Percentiles rank a stretch among this genome's conserved stretches.
Conservation (phyloP, 2,888 invertebrate genomes). For the Ellobium chinense region DNA sequence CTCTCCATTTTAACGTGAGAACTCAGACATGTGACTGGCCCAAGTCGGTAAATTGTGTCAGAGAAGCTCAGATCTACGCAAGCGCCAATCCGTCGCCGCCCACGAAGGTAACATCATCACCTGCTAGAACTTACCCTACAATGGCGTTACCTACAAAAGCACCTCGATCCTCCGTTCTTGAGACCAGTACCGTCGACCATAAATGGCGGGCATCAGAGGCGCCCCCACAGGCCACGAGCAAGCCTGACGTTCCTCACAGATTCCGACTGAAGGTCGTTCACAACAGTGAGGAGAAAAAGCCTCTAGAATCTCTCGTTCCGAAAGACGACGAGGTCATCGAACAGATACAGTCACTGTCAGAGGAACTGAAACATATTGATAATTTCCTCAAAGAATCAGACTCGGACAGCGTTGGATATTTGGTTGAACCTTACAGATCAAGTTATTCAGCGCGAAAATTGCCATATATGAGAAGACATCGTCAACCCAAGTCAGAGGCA, state of each 20-base stretch:
- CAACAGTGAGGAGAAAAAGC: not conserved
- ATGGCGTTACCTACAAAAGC: no score
- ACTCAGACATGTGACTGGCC: constrained; percentile 65
- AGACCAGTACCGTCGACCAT: no score
- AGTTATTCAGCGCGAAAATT: not conserved
- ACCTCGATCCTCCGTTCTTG: no score
- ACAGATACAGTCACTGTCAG: constrained; percentile 4
- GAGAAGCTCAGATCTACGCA: constrained; percentile 12
- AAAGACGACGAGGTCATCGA: constrained; percentile 19
- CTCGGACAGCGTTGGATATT: not conserved
- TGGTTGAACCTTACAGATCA: constrained; percentile 10
- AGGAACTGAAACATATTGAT: constrained; percentile 12
- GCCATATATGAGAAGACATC: not conserved
- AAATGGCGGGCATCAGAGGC: not conserved
- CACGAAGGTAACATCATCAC: not conserved
- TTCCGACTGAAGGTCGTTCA: constrained; percentile 14
- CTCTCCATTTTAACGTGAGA: constrained; percentile 58
- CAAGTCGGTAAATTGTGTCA: constrained; percentile 52
- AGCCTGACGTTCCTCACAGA: not conserved
- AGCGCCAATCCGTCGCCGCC: no score
- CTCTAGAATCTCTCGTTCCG: constrained; percentile 3
- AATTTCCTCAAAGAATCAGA: constrained; percentile 18
- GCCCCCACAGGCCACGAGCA: not conserved
- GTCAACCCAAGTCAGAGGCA: not conserved
- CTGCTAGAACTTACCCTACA: not conserved